Conservation (phyloP, 53 echinoderm and acorn worm genomes). For the Stichopus horrens region DNA sequence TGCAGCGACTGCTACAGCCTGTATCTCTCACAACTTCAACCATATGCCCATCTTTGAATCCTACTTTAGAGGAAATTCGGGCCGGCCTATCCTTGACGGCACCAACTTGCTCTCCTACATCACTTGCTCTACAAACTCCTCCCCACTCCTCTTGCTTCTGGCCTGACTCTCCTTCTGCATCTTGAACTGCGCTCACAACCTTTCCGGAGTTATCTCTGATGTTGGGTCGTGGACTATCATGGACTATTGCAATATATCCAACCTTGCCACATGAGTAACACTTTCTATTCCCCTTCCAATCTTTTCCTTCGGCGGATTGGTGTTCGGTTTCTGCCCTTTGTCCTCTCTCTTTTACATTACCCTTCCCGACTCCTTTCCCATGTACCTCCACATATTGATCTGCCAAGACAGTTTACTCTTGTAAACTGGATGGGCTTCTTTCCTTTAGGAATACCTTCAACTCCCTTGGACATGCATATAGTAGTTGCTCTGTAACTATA, state of each 20-base stretch:
- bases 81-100: not conserved
- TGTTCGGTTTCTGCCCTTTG: not conserved
- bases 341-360: not conserved
- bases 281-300: slow-evolving; percentile 6
- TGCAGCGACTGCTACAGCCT: not conserved
- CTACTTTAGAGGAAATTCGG: not conserved
- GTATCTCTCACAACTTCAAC: slow-evolving; percentile 29
- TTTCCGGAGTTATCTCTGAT: not conserved
- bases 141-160: not conserved
- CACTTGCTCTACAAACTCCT: not conserved
- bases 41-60: not conserved
- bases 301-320: not conserved
- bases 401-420: slow-evolving; percentile 39
- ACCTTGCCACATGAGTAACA: not conserved
- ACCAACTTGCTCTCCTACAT: not conserved
- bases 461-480: slow-evolving; percentile 51
- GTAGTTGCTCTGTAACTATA: slow-evolving; percentile 55
- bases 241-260: slow-evolving; percentile 21
- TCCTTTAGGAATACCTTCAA: slow-evolving; percentile 64
- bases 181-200: not conserved
- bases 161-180: not conserved
- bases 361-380: not conserved
- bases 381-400: slow-evolving; percentile 67
- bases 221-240: not conserved
- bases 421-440: slow-evolving; percentile 41